Conservation (phyloP, 2,797 vertebrate genomes). For the Phrynocephalus vlangalii region DNA sequence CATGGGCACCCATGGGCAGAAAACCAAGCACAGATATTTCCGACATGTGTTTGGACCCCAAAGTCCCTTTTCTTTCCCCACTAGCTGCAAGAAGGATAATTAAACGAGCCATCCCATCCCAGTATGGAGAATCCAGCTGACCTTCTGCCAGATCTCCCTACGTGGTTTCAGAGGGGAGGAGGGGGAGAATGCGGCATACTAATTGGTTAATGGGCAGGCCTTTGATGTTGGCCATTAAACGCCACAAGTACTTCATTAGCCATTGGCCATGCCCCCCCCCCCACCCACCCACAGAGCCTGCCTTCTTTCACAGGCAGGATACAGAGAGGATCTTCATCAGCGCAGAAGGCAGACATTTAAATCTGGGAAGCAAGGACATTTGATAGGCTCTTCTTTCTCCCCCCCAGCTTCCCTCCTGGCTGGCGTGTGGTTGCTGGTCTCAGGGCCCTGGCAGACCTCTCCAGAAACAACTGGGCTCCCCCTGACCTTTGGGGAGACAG, state of each 20-base stretch:
- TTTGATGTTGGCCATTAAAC: neutral
- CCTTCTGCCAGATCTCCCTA: conserved; percentile 17
- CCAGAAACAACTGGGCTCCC: too few relatives aligned
- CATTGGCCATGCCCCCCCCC: neutral
- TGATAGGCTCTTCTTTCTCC: neutral
- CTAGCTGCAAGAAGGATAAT: neutral
- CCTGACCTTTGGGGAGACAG: too few relatives aligned
- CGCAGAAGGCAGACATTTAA: conserved; percentile 17
- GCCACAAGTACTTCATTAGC: conserved; percentile 4
- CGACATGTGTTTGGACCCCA: neutral
- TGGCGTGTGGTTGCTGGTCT: neutral
- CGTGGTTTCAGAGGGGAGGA: neutral
- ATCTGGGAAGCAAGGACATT: conserved; percentile 24
- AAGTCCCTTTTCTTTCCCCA: neutral
- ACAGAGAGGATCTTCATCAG: conserved; percentile 3
- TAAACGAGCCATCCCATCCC: neutral
- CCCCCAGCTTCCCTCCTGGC: neutral
- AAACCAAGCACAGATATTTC: conserved; percentile 7
- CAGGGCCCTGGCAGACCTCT: too few relatives aligned
- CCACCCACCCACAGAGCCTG: neutral
- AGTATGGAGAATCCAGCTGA: conserved; percentile 22
- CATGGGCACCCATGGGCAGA: neutral
- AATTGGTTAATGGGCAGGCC: neutral
- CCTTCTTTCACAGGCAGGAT: neutral
- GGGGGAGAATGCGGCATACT: neutral